Base-by-base conservation (phyloP, 1,140 invertebrate genomes). In the Armadillidium nasatum region DNA sequence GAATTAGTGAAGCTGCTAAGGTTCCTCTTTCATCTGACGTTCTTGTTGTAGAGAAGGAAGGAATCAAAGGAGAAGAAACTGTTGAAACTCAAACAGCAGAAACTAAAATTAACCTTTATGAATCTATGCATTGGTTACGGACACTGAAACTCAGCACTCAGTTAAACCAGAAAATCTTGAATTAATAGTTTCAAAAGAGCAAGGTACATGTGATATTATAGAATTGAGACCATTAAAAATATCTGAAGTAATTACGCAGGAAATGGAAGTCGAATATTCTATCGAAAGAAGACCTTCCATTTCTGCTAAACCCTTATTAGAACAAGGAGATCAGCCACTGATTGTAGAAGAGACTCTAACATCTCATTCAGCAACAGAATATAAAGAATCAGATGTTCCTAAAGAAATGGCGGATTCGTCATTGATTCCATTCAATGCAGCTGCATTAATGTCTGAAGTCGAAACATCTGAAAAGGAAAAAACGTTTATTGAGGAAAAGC, bases 191-290 rank as follows among this genome's bases (percentile, higher is more conserved):
- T 15, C 11, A 3, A 13, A 13, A 15, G 50, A 60, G 50, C 50
- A 60, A 60, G 50, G 50, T 4, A 60, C 19, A 15, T 60, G 91
- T 82, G 85, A 89, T 84, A 85, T 78, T 15, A 46, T 78, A 73
- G 44, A 74, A 50, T 73, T 74, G 13, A 78, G 72, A 73, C 75
- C 77, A 60, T 73, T 66, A 43, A 72, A 54, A 7, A 67, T 78
- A 70, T 86, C 85, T 78, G 86, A 60, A 60, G 50, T 60, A 15
- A 60, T 60, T 4, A 15, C 19, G 7, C 50, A 60, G 7, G 50
- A 60, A 7, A 60, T 1, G 19, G 50, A 60, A 7, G 50, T 3
- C 7, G 50, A 60, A 19, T 60, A 60, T 60, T 60, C 50, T 4
- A 3, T 19, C 4, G 50, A 60, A 13, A 60, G 19, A 60, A 2